Percentiles rank a stretch among this genome's conserved stretches.
Conservation (phyloP, 2,113 vertebrate species). For the Cnemophilus loriae region DNA sequence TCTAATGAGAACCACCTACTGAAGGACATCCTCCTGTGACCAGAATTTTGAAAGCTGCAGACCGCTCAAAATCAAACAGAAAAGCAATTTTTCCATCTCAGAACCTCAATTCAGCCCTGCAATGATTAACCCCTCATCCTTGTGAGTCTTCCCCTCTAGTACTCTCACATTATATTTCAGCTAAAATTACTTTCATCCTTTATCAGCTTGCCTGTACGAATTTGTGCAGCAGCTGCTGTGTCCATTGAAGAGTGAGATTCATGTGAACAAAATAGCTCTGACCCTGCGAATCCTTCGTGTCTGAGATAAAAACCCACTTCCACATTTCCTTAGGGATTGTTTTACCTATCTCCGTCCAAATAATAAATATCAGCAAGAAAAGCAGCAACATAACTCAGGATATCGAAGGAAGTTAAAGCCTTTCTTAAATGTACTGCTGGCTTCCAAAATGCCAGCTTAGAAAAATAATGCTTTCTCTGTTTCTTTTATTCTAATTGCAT, state of each 20-base stretch:
- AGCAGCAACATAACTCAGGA: not conserved
- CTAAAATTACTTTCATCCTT: constrained; percentile 67
- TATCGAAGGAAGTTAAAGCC: constrained; percentile 3
- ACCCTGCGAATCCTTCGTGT: not conserved
- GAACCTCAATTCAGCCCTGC: constrained; percentile 40
- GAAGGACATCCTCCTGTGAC: not conserved
- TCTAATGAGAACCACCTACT: constrained; percentile 35
- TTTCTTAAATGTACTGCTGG: not conserved
- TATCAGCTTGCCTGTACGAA: constrained; percentile 57
- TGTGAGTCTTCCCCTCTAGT: constrained; percentile 29
- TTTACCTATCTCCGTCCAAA: constrained; percentile 43
- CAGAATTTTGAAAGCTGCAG: constrained; percentile 40
- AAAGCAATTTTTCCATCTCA: constrained; percentile 56
- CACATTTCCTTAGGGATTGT: constrained; percentile 48
- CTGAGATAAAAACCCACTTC: constrained; percentile 46
- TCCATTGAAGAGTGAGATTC: constrained; percentile 57
- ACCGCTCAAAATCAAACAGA: constrained; percentile 54
- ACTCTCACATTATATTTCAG: constrained; percentile 57
- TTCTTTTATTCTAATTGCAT: not conserved
- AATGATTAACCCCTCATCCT: constrained; percentile 67
- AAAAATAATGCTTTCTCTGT: not conserved
- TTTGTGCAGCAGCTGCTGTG: constrained; percentile 51
- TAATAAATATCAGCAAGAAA: constrained; percentile 38
- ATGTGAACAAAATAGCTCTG: constrained; percentile 55
- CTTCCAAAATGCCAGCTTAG: not conserved